Evolutionary conservation across 2,888 invertebrate species (phyloP), one percentile per base, ranked within the genome.

Genomic region (Melinaea menophilus): DNA sequence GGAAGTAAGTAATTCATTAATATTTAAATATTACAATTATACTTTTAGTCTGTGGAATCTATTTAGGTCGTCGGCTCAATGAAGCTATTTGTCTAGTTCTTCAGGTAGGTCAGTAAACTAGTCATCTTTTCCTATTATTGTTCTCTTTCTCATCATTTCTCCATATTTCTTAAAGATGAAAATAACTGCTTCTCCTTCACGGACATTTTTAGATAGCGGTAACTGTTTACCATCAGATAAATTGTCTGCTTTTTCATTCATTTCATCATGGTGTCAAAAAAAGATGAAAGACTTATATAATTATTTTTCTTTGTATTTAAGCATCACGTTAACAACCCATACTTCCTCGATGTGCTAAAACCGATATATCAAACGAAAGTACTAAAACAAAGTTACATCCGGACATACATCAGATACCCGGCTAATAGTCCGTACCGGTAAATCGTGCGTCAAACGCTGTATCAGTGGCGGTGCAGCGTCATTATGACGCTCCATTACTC

Each of bases 371-470:
- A 72, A 63, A 63, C 64, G 59, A 67, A 59, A 70, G 66, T 56
- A 65, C 70, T 71, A 71, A 73, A 75, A 71, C 74, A 71, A 72
- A 73, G 71, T 72, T 62, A 71, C 72, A 69, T 73, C 75, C 75
- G 74, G 70, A 68, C 73, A 72, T 74, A 73, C 59, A 73, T 81
- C 83, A 84, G 79, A 81, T 78, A 80, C 80, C 85, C 77, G 82
- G 81, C 79, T 87, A 89, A 90, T 88, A 88, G 86, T 79, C 83
- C 88, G 85, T 87, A 81, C 77, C 81, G 80, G 80, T 86, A 88
- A 90, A 90, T 90, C 84, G 89, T 82, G 86, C 88, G 86, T 82
- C 78, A 80, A 82, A 84, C 77, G 77, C 81, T 79, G 80, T 87
- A 87, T 87, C 87, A 84, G 84, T 85, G 82, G 79, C 77, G 74